Percentiles rank a stretch among this genome's conserved stretches.
Evolutionary conservation across 2,113 vertebrate genomes (phyloP).

Genomic region (Haplochromis burtoni): DNA sequence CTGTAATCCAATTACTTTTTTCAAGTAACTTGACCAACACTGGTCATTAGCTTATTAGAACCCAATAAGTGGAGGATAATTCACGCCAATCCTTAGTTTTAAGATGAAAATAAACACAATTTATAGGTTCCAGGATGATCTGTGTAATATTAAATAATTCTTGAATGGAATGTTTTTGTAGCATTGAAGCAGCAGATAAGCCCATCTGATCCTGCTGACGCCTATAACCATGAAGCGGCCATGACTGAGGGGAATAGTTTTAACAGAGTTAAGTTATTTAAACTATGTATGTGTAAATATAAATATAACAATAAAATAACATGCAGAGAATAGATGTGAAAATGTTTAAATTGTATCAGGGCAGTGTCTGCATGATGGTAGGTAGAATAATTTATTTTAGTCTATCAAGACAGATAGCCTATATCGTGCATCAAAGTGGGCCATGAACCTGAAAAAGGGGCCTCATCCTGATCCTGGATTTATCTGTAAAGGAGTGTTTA

Average conservation of each 20-base stretch:
- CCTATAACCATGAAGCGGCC: accelerated
- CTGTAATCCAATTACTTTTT: no score
- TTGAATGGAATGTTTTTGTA: accelerated
- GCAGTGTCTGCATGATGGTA: neutral
- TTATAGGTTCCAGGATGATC: neutral
- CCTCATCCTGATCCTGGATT: neutral
- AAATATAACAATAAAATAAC: neutral
- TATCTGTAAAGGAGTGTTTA: accelerated
- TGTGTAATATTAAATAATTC: neutral
- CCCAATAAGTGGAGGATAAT: neutral
- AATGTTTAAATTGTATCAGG: accelerated
- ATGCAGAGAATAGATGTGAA: neutral
- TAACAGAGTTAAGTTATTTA: neutral
- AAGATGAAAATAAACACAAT: neutral
- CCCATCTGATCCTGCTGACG: accelerated
- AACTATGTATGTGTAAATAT: neutral
- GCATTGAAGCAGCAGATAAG: neutral
- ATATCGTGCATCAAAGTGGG: accelerated
- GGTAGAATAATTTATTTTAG: accelerated
- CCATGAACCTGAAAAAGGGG: accelerated
- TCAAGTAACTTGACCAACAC: no score
- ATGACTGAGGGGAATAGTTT: neutral
- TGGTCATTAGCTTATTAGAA: neutral
- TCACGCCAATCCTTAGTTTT: neutral
- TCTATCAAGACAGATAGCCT: neutral